Evolutionary conservation across 2,888 invertebrate species (phyloP), one percentile per base, ranked within the genome.

Genomic region (Nasonovia ribisnigri): DNA sequence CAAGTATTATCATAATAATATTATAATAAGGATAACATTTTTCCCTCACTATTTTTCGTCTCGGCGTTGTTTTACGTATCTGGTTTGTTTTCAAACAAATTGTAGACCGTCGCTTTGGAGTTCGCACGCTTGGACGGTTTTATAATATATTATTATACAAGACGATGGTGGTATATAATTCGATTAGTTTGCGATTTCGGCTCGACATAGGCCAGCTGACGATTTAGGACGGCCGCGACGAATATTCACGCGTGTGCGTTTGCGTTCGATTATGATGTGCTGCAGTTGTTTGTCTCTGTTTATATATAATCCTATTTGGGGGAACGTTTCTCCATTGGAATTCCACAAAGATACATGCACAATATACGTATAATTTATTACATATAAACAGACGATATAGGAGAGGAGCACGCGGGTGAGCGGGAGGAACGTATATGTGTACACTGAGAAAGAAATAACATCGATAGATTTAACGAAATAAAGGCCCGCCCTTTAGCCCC

Each of bases 391-490:
- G 8, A 77, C 36, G 20, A 42, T 8, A 42, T 8, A 36, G 36
- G 36, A 77, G 36, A 36, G 20, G 8, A 8, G 20, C 36, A 36
- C 36, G 36, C 20, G 77, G 77, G 36, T 36, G 77, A 77, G 36
- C 36, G 42, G 36, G 36, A 77, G 77, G 36, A 77, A 20, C 77
- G 36, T 36, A 20, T 36, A 42, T 36, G 16, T 84, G 43, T 84
- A n/a, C 20, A 8, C 46, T 11, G 48, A 60, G 60, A 92, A 60
- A 48, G 60, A 92, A 92, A 92, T 60, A 86, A 87, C n/a, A 87
- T 48, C 92, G 92, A 87, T 92, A 92, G 92, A 87, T 92, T 87
- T 92, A 92, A 92, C 86, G 92, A 92, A 87, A 87, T 92, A 92
- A 92, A 92, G 60, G 86, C 60, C 36, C 77, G 92, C 87, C 92